These are phyloP conservation scores for Leucoraja ocellata DNA, from an alignment of 2,797 vertebrate species.

Conservation along the genomic window DNA sequence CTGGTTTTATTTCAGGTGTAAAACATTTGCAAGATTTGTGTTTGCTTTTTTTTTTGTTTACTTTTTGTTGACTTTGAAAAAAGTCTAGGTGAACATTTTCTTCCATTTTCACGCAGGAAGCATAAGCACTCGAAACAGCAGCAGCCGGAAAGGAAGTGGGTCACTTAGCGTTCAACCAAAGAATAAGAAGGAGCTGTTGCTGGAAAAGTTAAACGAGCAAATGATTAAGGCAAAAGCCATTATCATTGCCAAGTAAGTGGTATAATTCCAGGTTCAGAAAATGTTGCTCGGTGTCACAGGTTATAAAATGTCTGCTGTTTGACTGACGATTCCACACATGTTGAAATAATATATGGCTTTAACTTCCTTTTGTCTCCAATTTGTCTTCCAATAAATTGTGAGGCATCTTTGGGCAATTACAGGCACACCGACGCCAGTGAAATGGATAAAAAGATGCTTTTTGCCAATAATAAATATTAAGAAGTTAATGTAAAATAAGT, in stretches of 20 bases:
- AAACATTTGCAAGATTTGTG: too few relatives aligned
- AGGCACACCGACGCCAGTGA: not conserved
- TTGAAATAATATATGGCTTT: not conserved
- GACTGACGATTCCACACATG: not conserved
- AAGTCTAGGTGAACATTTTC: slow-evolving; percentile 3
- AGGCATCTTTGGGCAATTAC: too few relatives aligned
- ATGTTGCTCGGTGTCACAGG: not conserved
- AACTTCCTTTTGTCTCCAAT: not conserved
- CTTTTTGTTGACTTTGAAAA: too few relatives aligned
- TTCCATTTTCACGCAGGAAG: slow-evolving; percentile 64
- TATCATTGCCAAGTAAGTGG: slow-evolving; percentile 73
- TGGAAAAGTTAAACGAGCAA: slow-evolving; percentile 85
- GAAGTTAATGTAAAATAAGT: not conserved
- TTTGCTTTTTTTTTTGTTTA: too few relatives aligned
- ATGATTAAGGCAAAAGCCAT: slow-evolving; percentile 80
- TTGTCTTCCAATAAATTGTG: not conserved
- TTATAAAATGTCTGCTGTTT: not conserved
- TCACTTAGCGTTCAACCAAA: slow-evolving; percentile 74
- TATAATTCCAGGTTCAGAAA: slow-evolving; percentile 39
- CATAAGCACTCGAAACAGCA: slow-evolving; percentile 75
- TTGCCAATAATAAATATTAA: not conserved
- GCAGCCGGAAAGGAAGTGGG: slow-evolving; percentile 76
- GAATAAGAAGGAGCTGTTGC: slow-evolving; percentile 77
- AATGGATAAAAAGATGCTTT: not conserved
- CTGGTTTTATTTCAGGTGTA: too few relatives aligned